Percentiles rank a stretch among this genome's conserved stretches.
These are phyloP conservation scores for Gastrophysa polygoni DNA, from an alignment of 2,888 invertebrate genomes.

Conservation along the genomic window DNA sequence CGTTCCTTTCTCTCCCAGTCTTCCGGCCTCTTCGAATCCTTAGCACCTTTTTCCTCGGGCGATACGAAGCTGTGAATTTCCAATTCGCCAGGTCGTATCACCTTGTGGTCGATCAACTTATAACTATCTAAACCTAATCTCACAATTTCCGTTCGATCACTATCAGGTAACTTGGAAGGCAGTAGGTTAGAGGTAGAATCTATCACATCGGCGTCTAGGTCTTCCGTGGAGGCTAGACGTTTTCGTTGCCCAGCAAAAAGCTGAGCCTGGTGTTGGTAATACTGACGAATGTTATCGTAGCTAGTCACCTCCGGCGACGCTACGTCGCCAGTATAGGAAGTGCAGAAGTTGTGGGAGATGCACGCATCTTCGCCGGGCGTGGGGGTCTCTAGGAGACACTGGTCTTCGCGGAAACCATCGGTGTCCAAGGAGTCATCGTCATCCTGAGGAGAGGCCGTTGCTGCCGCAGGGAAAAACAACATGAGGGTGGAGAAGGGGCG, in stretches of 20 bases:
- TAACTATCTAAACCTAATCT: constrained; percentile 50
- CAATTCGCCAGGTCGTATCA: constrained; percentile 51
- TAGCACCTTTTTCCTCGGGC: constrained; percentile 59
- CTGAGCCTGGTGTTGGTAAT: constrained; percentile 54
- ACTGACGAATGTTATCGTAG: constrained; percentile 53
- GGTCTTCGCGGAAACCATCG: constrained; percentile 62
- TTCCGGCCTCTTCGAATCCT: constrained; percentile 57
- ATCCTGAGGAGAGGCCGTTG: constrained; percentile 61
- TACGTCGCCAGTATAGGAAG: constrained; percentile 41
- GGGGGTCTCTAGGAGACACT: constrained; percentile 60
- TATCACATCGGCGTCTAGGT: constrained; percentile 51
- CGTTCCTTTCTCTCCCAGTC: constrained; percentile 57
- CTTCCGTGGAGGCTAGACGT: constrained; percentile 58
- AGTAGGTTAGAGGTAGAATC: constrained; percentile 59
- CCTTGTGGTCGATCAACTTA: constrained; percentile 50
- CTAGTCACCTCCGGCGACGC: constrained; percentile 53
- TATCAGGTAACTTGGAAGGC: constrained; percentile 44
- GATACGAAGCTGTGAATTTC: constrained; percentile 46
- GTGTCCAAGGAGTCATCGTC: constrained; percentile 64
- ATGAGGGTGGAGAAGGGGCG: constrained; percentile 33
- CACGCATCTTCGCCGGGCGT: constrained; percentile 50
- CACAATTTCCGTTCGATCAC: constrained; percentile 57
- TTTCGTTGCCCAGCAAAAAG: constrained; percentile 53
- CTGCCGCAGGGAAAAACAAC: constrained; percentile 48
- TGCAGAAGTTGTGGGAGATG: constrained; percentile 32